A percentile compares a stretch with the other conserved stretches of the same genome.
Evolutionary conservation across 35 echinoderm and acorn worm genomes (phyloP).

Genomic region (Ptychodera flava): DNA sequence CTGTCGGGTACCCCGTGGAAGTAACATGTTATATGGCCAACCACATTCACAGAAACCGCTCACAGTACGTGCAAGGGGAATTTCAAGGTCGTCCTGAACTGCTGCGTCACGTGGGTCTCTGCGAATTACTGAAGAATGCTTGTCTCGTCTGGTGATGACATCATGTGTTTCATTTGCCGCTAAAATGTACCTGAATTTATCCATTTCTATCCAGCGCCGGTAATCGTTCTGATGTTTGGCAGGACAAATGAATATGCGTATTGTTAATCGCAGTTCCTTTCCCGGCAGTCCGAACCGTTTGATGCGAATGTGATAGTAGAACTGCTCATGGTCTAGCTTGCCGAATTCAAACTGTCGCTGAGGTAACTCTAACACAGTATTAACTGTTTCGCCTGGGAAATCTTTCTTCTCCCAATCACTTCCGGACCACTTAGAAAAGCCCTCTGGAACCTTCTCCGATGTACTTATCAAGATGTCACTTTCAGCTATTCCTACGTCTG

Average conservation of each 20-base stretch:
- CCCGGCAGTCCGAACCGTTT: not conserved
- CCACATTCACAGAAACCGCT: constrained; percentile 11
- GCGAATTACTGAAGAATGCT: not conserved
- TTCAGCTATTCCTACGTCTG: not conserved
- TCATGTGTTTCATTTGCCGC: not conserved
- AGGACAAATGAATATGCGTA: not conserved
- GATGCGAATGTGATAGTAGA: not conserved
- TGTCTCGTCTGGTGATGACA: not conserved
- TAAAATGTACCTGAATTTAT: not conserved
- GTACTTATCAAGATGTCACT: not conserved
- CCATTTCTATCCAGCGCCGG: not conserved
- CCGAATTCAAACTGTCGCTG: not conserved
- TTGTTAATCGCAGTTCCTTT: not conserved
- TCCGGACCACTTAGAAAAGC: not conserved
- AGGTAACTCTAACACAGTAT: not conserved
- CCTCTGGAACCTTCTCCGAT: not conserved
- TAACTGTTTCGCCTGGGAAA: not conserved
- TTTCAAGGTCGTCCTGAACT: not conserved
- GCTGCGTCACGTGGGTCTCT: not conserved
- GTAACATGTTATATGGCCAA: constrained; percentile 10
- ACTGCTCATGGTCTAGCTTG: not conserved
- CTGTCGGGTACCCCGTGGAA: not conserved
- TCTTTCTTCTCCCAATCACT: not conserved
- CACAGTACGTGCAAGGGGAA: not conserved
- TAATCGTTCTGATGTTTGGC: not conserved